phyloP scores from a whole-genome alignment of 2,113 vertebrate species.

The Egretta garzetta region DNA sequence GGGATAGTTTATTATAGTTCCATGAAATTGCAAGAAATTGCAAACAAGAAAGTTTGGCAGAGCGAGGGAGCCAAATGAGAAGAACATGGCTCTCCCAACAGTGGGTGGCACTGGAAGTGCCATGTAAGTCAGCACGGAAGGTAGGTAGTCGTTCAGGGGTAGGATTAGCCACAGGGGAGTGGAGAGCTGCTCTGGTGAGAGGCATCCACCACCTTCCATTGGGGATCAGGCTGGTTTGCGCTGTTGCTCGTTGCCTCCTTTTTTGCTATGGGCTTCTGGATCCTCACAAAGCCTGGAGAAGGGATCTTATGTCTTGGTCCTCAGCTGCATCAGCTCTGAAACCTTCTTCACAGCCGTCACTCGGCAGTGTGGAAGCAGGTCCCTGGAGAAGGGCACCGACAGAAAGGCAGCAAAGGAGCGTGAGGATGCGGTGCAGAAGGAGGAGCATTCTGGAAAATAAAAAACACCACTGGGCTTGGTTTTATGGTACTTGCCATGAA shows the following conservation, averaged over 20 bases:
- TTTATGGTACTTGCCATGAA: background rate
- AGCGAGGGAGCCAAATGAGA: background rate
- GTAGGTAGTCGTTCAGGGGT: background rate
- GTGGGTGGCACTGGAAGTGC: background rate
- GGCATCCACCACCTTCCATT: background rate
- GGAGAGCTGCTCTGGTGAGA: background rate
- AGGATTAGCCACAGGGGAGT: background rate
- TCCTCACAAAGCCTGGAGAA: background rate
- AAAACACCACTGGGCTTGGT: background rate
- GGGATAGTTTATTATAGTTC: constrained; percentile 18
- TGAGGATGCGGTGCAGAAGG: background rate
- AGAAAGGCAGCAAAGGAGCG: background rate
- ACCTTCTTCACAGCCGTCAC: background rate
- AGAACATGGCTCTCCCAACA: background rate
- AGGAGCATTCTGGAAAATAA: background rate
- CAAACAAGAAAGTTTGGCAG: background rate
- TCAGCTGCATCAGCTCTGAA: background rate
- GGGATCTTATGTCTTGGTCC: background rate
- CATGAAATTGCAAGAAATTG: background rate
- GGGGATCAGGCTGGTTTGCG: background rate
- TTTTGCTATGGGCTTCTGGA: background rate
- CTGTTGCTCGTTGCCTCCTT: background rate
- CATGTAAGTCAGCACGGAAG: background rate
- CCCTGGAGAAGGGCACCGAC: background rate
- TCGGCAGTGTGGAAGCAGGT: background rate